Conservation (phyloP, 2,113 vertebrate genomes). For the Pygoscelis antarcticus region DNA sequence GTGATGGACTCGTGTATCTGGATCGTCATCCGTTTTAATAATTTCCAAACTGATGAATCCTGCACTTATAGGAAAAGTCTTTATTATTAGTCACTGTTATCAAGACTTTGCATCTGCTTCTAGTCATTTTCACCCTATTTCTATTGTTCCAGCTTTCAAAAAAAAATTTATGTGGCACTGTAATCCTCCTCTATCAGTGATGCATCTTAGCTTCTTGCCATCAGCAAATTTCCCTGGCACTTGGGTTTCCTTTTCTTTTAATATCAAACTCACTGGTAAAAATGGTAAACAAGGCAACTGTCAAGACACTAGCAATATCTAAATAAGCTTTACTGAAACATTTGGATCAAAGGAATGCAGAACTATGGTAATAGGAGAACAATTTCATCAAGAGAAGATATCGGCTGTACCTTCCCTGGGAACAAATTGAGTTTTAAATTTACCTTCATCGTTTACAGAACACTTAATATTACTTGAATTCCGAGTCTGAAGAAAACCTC, state of each 20-base stretch:
- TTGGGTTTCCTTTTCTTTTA: neutral
- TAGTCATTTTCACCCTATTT: neutral
- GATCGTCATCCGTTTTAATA: neutral
- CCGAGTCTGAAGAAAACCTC: neutral
- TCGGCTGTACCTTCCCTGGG: neutral
- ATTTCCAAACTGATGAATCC: neutral
- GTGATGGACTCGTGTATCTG: neutral
- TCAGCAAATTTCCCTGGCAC: neutral
- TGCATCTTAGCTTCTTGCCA: neutral
- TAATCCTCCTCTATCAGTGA: neutral
- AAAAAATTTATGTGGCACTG: neutral
- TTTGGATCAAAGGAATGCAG: neutral
- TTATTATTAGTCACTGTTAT: neutral
- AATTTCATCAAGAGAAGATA: neutral
- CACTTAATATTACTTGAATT: neutral
- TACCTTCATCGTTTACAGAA: neutral
- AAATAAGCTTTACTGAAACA: neutral
- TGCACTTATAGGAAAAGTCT: neutral
- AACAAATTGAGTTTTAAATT: neutral
- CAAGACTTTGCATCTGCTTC: neutral
- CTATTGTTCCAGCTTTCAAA: neutral
- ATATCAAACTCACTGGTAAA: neutral
- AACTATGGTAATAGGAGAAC: neutral
- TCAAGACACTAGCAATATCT: neutral
- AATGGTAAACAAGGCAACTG: neutral